Conservation (phyloP, 2,888 invertebrate genomes). For the Drosophila longiperda region DNA sequence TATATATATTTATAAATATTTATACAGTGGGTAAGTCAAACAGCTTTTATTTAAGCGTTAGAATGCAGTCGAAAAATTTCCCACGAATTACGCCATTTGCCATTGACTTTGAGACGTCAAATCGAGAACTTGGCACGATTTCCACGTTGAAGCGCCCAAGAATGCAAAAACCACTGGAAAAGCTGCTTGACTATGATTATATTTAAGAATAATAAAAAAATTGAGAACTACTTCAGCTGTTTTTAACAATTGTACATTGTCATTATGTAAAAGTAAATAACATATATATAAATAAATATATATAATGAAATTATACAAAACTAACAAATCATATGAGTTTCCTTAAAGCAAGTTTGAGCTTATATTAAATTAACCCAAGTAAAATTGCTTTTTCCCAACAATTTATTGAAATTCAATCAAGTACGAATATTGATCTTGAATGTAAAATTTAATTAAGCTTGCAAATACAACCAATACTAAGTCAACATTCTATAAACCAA, state of each 20-base stretch:
- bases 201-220: background rate
- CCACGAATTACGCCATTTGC: slow-evolving; percentile 72
- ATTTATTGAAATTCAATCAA: background rate
- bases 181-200: slow-evolving; percentile 9
- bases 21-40: slow-evolving; percentile 56
- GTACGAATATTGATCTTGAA: background rate
- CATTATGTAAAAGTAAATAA: background rate
- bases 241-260: background rate
- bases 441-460: slow-evolving; percentile 4
- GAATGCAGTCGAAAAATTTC: slow-evolving; percentile 70
- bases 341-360: background rate
- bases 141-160: slow-evolving; percentile 54
- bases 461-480: background rate
- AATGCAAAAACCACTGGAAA: slow-evolving; percentile 41
- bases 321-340: background rate
- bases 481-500: background rate
- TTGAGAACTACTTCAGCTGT: background rate
- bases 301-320: background rate
- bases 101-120: slow-evolving; percentile 78
- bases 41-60: slow-evolving; percentile 31
- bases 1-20: slow-evolving; percentile 15
- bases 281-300: too few species aligned
- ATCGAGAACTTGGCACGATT: slow-evolving; percentile 72
- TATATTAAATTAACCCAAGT: background rate
- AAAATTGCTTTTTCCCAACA: background rate